Evolutionary conservation across 2,113 vertebrate species (phyloP).

Genomic region (Lanius ludovicianus): DNA sequence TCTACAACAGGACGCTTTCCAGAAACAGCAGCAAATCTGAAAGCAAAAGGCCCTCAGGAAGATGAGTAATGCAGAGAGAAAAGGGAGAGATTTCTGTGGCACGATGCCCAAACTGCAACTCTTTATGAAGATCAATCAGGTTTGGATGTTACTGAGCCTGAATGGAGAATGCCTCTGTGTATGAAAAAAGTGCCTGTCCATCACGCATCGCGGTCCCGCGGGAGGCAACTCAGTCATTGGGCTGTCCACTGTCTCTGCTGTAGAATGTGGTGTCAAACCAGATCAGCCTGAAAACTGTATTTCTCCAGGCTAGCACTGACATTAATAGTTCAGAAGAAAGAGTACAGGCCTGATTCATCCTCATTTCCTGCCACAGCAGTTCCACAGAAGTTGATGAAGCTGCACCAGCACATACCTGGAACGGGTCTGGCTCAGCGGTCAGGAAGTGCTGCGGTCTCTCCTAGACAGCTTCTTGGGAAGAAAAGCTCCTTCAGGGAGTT

Average conservation of each 20-base stretch:
- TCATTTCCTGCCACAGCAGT: not conserved
- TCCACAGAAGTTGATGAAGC: not conserved
- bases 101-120: not conserved
- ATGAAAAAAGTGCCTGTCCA: not conserved
- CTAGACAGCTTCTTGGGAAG: not conserved
- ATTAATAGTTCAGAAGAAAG: constrained; percentile 28
- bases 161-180: not conserved
- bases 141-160: not conserved
- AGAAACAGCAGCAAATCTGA: constrained; percentile 28
- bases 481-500: not conserved
- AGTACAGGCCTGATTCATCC: not conserved
- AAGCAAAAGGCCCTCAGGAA: constrained; percentile 16
- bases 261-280: constrained; percentile 40
- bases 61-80: constrained; percentile 17
- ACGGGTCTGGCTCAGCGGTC: not conserved
- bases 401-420: not conserved
- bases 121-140: not conserved
- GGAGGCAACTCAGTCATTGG: not conserved
- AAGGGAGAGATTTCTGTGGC: constrained; percentile 2
- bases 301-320: constrained; percentile 47
- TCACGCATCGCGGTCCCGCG: not conserved
- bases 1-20: not conserved
- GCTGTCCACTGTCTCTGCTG: not conserved
- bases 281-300: constrained; percentile 17
- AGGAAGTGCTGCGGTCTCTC: not conserved